Conservation (phyloP, 2,113 vertebrate species). For the Tiliqua scincoides region DNA sequence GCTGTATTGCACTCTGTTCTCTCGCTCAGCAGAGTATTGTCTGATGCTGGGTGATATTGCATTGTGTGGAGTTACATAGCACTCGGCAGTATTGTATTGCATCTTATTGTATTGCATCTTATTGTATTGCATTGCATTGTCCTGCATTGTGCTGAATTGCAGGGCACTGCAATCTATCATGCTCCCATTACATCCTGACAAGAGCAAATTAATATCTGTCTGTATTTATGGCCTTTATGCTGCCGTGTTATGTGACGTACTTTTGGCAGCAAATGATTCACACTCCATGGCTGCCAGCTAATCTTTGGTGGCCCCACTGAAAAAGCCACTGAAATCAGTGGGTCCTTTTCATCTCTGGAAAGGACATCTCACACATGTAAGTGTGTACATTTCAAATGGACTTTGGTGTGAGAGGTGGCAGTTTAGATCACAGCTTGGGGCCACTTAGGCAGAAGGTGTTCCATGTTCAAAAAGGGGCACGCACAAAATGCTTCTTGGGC, state of each 20-base stretch:
- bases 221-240: slow-evolving; percentile 32
- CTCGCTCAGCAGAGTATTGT: background rate
- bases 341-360: background rate
- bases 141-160: slow-evolving; percentile 20
- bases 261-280: background rate
- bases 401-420: background rate
- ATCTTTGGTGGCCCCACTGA: background rate
- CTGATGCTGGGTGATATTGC: slow-evolving; percentile 17
- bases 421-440: background rate
- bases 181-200: slow-evolving; percentile 9
- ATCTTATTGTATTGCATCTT: slow-evolving; percentile 13
- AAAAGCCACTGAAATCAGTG: background rate
- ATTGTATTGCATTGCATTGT: slow-evolving; percentile 21
- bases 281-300: background rate
- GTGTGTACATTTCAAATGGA: background rate
- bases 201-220: slow-evolving; percentile 25
- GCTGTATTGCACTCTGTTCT: slow-evolving; percentile 2
- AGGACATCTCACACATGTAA: too few species aligned
- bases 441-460: background rate
- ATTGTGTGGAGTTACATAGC: slow-evolving; percentile 6
- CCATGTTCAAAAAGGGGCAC: background rate
- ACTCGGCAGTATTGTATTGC: slow-evolving; percentile 16
- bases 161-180: slow-evolving; percentile 36
- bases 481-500: background rate
- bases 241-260: background rate